Evolutionary conservation across 1,140 invertebrate species (phyloP).

Genomic region (Apis dorsata): DNA sequence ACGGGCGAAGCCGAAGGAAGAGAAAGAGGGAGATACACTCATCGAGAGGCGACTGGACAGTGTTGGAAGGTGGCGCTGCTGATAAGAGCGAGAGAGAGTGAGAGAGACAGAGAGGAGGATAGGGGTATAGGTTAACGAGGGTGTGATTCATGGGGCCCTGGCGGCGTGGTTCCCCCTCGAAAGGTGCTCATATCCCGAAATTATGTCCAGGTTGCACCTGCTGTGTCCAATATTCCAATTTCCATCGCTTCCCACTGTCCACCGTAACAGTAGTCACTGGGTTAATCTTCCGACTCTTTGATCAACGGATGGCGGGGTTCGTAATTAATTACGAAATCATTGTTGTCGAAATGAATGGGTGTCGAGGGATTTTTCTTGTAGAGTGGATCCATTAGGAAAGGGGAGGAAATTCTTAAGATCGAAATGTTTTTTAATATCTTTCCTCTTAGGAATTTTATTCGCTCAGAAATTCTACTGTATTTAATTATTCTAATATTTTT

Average conservation of each 20-base stretch:
- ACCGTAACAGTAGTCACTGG: conserved; percentile 48
- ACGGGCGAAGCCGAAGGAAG: neutral
- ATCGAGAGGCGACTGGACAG: conserved; percentile 37
- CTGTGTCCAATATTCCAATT: conserved; percentile 53
- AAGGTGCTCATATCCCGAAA: conserved; percentile 73
- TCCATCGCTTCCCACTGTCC: conserved; percentile 10
- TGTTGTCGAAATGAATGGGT: neutral
- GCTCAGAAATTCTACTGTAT: neutral
- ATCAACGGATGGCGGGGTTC: neutral
- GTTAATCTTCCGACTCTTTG: neutral
- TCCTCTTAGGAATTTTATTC: too few relatives aligned
- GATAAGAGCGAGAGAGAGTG: conserved; percentile 32
- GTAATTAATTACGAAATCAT: conserved; percentile 2
- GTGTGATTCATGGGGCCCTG: conserved; percentile 75
- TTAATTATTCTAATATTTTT: neutral
- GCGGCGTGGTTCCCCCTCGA: conserved; percentile 59
- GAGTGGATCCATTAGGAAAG: too few relatives aligned
- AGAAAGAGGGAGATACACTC: neutral
- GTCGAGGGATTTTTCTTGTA: too few relatives aligned
- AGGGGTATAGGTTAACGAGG: conserved; percentile 74
- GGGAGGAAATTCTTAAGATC: too few relatives aligned
- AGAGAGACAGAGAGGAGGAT: conserved; percentile 18
- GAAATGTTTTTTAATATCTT: too few relatives aligned
- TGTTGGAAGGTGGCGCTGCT: conserved; percentile 47
- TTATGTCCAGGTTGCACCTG: conserved; percentile 65